Conservation (phyloP, 2,113 vertebrate species). For the human region DNA sequence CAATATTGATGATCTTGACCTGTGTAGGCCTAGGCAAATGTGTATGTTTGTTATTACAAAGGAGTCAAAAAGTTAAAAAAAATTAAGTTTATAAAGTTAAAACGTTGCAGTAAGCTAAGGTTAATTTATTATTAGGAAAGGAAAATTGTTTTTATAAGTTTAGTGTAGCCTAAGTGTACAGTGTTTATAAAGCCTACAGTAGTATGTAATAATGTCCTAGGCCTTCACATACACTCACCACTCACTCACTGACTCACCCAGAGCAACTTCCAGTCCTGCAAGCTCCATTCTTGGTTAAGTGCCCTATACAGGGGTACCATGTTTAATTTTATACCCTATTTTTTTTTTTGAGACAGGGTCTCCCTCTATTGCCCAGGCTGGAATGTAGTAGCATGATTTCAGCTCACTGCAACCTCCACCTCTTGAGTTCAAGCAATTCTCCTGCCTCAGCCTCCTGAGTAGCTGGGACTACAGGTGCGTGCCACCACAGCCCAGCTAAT, state of each 20-base stretch:
- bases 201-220: neutral
- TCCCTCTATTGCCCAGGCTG: neutral
- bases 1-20: neutral
- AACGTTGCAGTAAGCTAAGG: neutral
- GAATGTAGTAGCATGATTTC: too few species aligned
- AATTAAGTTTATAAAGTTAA: neutral
- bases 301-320: neutral
- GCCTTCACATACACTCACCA: neutral
- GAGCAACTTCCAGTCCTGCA: neutral
- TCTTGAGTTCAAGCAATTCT: too few species aligned
- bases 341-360: neutral
- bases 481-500: too few species aligned
- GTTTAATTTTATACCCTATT: neutral
- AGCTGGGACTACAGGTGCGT: too few species aligned
- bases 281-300: neutral
- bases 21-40: neutral
- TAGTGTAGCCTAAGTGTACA: neutral
- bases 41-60: neutral
- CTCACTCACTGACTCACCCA: neutral
- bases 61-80: neutral
- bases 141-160: neutral
- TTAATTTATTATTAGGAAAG: neutral
- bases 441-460: too few species aligned
- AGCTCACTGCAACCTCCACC: too few species aligned
- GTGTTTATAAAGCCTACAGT: neutral